Evolutionary conservation across 2,888 invertebrate species (phyloP).

Genomic region (Leptinotarsa juncta): DNA sequence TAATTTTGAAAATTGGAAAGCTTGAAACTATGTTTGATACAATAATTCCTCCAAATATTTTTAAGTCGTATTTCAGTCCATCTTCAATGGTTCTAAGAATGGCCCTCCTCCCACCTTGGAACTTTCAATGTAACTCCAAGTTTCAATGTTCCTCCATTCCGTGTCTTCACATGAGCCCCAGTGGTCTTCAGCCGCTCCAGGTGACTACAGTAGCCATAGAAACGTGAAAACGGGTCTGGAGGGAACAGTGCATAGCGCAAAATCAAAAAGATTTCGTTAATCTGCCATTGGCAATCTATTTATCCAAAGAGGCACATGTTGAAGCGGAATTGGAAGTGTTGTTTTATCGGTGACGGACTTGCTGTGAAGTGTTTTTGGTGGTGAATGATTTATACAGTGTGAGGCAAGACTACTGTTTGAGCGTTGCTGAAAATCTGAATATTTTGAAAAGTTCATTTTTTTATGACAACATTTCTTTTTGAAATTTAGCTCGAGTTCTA

Average conservation of each 20-base stretch:
- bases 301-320: conserved; percentile 19
- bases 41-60: too few species aligned
- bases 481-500: too few species aligned
- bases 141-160: background rate
- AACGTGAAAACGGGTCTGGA: conserved; percentile 46
- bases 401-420: background rate
- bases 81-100: too few species aligned
- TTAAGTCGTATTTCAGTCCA: too few species aligned
- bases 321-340: conserved; percentile 14
- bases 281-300: conserved; percentile 26
- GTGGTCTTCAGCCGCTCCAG: conserved; percentile 35
- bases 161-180: conserved; percentile 15
- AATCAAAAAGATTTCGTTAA: conserved; percentile 41
- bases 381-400: background rate
- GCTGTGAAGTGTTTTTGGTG: conserved; percentile 11
- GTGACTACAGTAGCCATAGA: conserved; percentile 55
- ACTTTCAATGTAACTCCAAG: background rate
- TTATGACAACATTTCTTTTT: too few species aligned
- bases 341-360: conserved; percentile 8
- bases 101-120: background rate
- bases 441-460: background rate
- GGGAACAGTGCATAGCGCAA: conserved; percentile 39
- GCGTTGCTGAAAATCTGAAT: background rate
- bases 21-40: too few species aligned
- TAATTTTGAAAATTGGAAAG: too few species aligned